Evolutionary conservation across 2,113 vertebrate species (phyloP), one percentile per base, ranked within the genome.

Genomic region (Scortum barcoo): DNA sequence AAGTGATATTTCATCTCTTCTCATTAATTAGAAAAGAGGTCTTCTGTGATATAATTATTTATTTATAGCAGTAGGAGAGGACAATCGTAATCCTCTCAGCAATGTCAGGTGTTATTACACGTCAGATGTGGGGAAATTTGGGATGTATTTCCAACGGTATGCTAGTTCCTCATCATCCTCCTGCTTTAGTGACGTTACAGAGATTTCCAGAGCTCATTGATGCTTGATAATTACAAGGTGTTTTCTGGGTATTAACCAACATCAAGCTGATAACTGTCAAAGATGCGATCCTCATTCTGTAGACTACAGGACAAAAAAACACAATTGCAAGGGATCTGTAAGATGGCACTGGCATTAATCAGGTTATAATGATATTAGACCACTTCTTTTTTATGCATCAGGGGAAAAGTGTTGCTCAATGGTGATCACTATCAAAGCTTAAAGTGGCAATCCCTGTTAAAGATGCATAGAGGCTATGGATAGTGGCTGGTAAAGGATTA

Each of bases 1-100:
- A 95, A 95, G 93, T 95, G 94, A 94, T 95, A 94, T 95, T 95
- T 95, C 94, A 95, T 95, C 87, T 90, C 89, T 81, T 92, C 91
- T 91, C 90, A 91, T 95, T 95, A 95, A 95, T 95, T 93, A 93
- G 91, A 94, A 92, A 92, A 91, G 81, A 89, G 86, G 87, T 85
- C 90, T 86, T 90, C 83, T 50, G 83, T 42, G 81, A 88, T 89
- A 91, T 89, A 86, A 84, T 94, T 89, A 93, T 93, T 90, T 91
- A 88, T 95, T 93, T 92, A 48, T 33, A 14, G 81, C 76, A 77
- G 80, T 83, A 78, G 62, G 70, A 81, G 80, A 91, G 85, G 86
- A 88, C 85, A 77, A 44, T 58, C 60, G 2, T 86, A 86, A 89
- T 86, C 86, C 76, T 70, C 69, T 88, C 28, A 50, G 65, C 44